Evolutionary conservation across 2,888 invertebrate genomes (phyloP), one percentile per base, ranked within the genome.

Genomic region (Litoditis marina): DNA sequence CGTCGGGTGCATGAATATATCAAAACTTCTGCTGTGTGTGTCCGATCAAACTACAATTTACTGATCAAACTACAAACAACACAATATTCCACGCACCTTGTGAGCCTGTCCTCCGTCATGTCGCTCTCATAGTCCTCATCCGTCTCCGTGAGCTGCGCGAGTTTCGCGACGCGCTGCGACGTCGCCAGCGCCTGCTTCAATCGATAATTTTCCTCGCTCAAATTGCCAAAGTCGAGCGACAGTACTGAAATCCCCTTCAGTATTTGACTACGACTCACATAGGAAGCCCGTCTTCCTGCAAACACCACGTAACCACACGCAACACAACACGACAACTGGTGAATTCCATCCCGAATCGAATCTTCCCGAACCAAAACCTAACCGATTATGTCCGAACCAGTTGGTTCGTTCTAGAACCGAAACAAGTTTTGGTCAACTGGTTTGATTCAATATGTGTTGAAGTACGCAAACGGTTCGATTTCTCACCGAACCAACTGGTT

Each of bases 181-280:
- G 68, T 66, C 11, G 67, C 64, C 59, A 79, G 57, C 11, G 71
- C 72, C 30, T 65, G 62, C 46, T 77, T 77, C 34, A 79, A 60
- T 27, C 70, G 62, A 28, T 78, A 65, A 62, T 79, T 79, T 60
- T 79, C 79, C 11, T 77, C 77, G 11, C 69, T 69, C 13, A 79
- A 63, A 3, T 64, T 49, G 39, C 78, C 79, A 56, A 79, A 79
- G 55, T 79, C 79, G 50, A 79, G 56, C 7, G 79, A 79, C 13
- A 79, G 68, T 56, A 74, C 76, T 71, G 79, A 79, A 74, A 79
- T 79, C 39, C 79, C 79, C 55, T 70, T 77, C 55, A 78, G 74
- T 63, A 78, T 76, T 56, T 68, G 64, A 42, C 68, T 71, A 44
- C 71, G 63, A 27, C 54, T 50, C 25, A 71, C 69, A 59, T 75